Base-by-base conservation (phyloP, 2,888 invertebrate genomes). In the Phyto melanocephala region DNA sequence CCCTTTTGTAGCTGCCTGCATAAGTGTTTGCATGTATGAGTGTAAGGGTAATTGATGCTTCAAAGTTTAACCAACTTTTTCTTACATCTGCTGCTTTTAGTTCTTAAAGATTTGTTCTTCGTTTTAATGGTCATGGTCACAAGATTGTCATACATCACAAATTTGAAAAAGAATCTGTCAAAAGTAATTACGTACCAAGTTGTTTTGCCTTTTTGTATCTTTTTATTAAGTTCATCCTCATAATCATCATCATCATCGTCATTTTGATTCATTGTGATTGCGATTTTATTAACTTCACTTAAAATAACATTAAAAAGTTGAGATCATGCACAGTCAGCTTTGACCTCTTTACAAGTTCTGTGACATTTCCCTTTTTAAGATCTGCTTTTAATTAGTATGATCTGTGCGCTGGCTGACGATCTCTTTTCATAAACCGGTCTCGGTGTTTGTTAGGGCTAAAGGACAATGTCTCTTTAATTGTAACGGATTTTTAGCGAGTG, bases 261-360 rank as follows among this genome's bases (percentile, higher is more conserved):
- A 20, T 15, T 37, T 40, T 28, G 24, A 24, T 35, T 45, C 45
- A 65, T 58, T 75, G 67, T 77, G 68, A 52, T 52, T 10, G 47
- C 42, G 67, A 76, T 77, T 80, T 80, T 72, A 80, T 80, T 80
- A 80, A 80, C 79, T 80, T 80, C 72, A 60, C 67, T 80, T 80
- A 74, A 80, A 80, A 67, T 60, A 80, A 80, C 72, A 80, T 80
- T 60, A 60, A 24, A 72, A 60, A 60, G 60, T 60, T 67, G 50
- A 65, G 52, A 63, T 33, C 28, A 28, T 74, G 62, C 28, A 40
- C 52, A 52, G 62, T 42, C 52, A 50, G 28, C 37, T 22, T 67
- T 63, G 67, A 74, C 72, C 72, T 60, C 63, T 71, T 60, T 8
- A 45, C 8, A 52, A 50, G 22, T 24, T 45, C 20, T 54, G 33